Base-by-base conservation (phyloP, 2,888 invertebrate genomes). In the Graphium colonna region DNA sequence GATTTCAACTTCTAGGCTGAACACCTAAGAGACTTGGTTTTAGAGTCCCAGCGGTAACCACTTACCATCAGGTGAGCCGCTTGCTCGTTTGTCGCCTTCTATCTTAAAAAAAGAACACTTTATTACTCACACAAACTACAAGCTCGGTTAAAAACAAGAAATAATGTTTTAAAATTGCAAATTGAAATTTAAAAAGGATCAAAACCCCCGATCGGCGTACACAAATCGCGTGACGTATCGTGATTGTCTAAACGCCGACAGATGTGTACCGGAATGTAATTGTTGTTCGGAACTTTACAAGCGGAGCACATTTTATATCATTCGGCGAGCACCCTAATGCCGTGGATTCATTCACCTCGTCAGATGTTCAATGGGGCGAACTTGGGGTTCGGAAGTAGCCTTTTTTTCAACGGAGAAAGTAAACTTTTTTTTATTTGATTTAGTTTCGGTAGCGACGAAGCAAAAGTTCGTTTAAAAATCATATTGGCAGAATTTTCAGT, bases 231-330 rank as follows among this genome's bases (percentile, higher is more conserved):
- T 89, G 88, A 77, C 85, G 79, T 86, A 87, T 88, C 86, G 88
- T 89, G 88, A 88, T 89, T 89, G 88, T 85, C 86, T 87, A 85
- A 85, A 81, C 82, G 75, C 80, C 82, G 86, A 88, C 88, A 89
- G 88, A 87, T 89, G 88, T 87, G 85, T 88, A 83, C 75, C 79
- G 88, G 88, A 85, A 89, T 89, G 85, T 88, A 86, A 85, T 85
- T 80, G 85, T 84, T 75, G 82, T 67, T 69, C 77, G 78, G 76
- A 80, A 33, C 83, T 82, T 78, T 82, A 81, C 77, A 71, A 73
- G 68, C 73, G 65, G 60, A 73, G 68, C 77, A 78, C 80, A 83
- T 80, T 86, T 83, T 81, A 81, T 86, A 86, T 81, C 83, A 82
- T 64, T 81, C 68, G 63, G 64, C 62, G 65, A 68, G 74, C 80